Conservation (phyloP, 2,888 invertebrate genomes). For the Microctonus aethiopoides region DNA sequence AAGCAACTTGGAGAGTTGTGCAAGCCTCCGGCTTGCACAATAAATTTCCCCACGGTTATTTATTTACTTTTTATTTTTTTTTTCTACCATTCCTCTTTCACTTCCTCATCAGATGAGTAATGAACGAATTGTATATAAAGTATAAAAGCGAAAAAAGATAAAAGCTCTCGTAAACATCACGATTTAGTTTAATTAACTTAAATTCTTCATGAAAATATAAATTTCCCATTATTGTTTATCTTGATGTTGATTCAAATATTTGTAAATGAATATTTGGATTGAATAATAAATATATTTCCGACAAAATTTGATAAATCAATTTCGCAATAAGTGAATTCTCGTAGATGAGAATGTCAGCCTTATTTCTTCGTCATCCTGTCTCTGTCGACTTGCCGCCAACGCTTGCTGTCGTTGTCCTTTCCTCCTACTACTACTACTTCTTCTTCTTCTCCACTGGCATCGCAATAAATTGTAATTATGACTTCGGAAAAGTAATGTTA, state of each 20-base stretch:
- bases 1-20: constrained; percentile 29
- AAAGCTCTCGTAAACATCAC: constrained; percentile 6
- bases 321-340: constrained; percentile 18
- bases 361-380: not conserved
- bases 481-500: constrained; percentile 29
- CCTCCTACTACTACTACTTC: not conserved
- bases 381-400: not conserved
- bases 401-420: not conserved
- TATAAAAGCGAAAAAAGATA: not conserved
- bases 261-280: too few relatives aligned
- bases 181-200: constrained; percentile 18
- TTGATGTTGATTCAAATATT: constrained; percentile 9
- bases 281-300: not conserved
- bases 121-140: constrained; percentile 6
- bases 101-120: constrained; percentile 20
- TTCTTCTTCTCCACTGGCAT: constrained; percentile 3
- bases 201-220: not conserved
- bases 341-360: constrained; percentile 15
- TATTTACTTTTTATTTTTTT: not conserved
- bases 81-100: not conserved
- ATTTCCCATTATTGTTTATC: constrained; percentile 6
- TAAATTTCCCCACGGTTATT: not conserved
- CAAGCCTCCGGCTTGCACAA: constrained; percentile 20
- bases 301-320: constrained; percentile 23
- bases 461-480: constrained; percentile 35